Evolutionary conservation across 2,888 invertebrate genomes (phyloP).

Genomic region (Celastrina argiolus): DNA sequence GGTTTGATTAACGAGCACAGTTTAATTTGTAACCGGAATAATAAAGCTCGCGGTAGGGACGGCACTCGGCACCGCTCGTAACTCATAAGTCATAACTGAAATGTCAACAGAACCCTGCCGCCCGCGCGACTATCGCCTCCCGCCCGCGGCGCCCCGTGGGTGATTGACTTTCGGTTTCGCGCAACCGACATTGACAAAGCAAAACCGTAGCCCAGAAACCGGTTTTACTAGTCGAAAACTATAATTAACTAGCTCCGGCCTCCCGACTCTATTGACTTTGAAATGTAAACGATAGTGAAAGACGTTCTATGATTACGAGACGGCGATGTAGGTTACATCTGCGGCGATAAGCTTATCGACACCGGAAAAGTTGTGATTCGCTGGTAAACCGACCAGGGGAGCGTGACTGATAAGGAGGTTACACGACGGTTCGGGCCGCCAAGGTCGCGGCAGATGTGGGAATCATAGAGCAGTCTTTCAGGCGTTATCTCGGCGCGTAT

Average conservation of each 20-base stretch:
- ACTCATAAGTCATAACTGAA: constrained; percentile 50
- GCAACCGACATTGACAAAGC: constrained; percentile 56
- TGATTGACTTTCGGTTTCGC: constrained; percentile 77
- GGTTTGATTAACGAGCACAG: constrained; percentile 70
- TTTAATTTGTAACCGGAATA: constrained; percentile 74
- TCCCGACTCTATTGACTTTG: constrained; percentile 1
- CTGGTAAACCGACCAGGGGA: constrained; percentile 54
- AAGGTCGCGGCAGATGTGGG: constrained; percentile 76
- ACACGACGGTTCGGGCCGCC: constrained; percentile 66
- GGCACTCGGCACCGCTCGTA: too few species aligned
- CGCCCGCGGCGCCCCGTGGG: neutral
- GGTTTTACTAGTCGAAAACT: constrained; percentile 56
- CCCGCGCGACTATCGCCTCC: neutral
- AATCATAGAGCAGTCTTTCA: constrained; percentile 70
- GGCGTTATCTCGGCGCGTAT: constrained; percentile 65
- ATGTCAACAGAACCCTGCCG: constrained; percentile 52
- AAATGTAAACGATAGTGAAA: constrained; percentile 51
- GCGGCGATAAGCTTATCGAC: constrained; percentile 57
- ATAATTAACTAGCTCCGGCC: constrained; percentile 46
- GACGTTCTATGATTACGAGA: constrained; percentile 21
- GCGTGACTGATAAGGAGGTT: constrained; percentile 71
- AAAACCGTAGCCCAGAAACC: constrained; percentile 54
- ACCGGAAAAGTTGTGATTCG: constrained; percentile 70
- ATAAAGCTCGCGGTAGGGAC: constrained; percentile 62
- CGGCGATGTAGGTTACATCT: constrained; percentile 42